Evolutionary conservation across 2,797 vertebrate genomes (phyloP).

Genomic region (Danio aesculapii): DNA sequence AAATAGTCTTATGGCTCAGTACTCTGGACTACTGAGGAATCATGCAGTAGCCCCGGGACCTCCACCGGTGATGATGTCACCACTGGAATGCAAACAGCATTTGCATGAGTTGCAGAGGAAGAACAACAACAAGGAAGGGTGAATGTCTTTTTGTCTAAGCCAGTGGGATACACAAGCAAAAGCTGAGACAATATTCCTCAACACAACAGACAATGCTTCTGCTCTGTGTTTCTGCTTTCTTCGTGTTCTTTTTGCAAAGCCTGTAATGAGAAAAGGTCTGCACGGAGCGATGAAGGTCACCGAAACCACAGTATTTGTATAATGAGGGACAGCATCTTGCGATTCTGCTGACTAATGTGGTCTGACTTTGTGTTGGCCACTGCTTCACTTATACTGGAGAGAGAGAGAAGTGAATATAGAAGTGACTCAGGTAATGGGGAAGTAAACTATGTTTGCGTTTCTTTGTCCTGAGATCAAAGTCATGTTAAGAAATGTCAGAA

Average conservation of each 20-base stretch:
- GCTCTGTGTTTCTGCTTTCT: constrained; percentile 40
- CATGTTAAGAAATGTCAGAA: no score
- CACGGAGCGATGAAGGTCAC: constrained; percentile 60
- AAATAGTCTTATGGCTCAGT: constrained; percentile 60
- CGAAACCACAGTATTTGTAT: constrained; percentile 62
- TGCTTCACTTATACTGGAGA: neutral
- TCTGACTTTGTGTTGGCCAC: neutral
- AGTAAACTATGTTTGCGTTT: no score
- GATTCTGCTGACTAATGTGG: neutral
- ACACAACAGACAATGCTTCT: constrained; percentile 24
- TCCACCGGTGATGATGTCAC: neutral
- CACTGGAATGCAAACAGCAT: constrained; percentile 47
- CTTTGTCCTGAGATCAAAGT: no score
- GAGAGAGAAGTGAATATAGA: neutral
- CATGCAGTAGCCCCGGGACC: constrained; percentile 21
- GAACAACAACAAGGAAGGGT: constrained; percentile 57
- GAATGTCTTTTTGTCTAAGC: neutral
- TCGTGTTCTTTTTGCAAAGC: constrained; percentile 42
- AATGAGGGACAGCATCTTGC: constrained; percentile 25
- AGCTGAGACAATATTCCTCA: constrained; percentile 3
- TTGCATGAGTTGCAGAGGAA: constrained; percentile 51
- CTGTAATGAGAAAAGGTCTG: neutral
- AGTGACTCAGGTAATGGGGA: constrained; percentile 21
- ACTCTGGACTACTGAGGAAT: constrained; percentile 44
- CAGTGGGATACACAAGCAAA: constrained; percentile 17